Evolutionary conservation across 2,888 invertebrate genomes (phyloP), one percentile per base, ranked within the genome.

Genomic region (Biston stratarius): DNA sequence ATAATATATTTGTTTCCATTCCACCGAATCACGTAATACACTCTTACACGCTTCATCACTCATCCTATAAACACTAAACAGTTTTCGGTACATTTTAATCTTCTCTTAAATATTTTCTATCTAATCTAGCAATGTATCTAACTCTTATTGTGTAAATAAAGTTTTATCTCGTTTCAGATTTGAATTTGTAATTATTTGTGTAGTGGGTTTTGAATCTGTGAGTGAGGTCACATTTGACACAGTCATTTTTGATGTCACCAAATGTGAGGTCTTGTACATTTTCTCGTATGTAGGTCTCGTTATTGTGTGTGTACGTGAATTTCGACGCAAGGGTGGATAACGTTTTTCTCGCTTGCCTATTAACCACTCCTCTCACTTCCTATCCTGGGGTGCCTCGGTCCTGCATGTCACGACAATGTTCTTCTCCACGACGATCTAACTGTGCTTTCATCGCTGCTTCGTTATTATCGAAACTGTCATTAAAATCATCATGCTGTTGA

Each of bases 51-150:
- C 64, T 62, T 69, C 49, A 61, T 34, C 45, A 69, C 66, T 63
- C 57, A 66, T 59, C 61, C 58, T 71, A 56, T 33, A 24, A 48
- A 80, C 77, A 82, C 79, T 74, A 59, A 71, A 85, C 87, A 85
- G 72, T 81, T 86, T 86, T 87, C 84, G 80, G 80, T 85, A 84
- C 81, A 88, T 85, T 91, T 87, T 88, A 85, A 86, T 89, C 91
- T 92, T 91, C 89, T 92, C 91, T 89, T 92, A 88, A 90, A 91
- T 91, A 92, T 92, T 94, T 92, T 90, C 92, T 92, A 86, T 93
- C 92, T 93, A 91, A 92, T 83, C 87, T 92, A 92, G 92, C 86
- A 77, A 86, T 87, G 88, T 91, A 90, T 86, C 87, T 90, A 90
- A 92, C 85, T 91, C 88, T 90, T 89, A 89, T 87, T 84, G 89